These are phyloP conservation scores for Sicus ferrugineus DNA, from an alignment of 2,888 invertebrate genomes.

Conservation along the genomic window DNA sequence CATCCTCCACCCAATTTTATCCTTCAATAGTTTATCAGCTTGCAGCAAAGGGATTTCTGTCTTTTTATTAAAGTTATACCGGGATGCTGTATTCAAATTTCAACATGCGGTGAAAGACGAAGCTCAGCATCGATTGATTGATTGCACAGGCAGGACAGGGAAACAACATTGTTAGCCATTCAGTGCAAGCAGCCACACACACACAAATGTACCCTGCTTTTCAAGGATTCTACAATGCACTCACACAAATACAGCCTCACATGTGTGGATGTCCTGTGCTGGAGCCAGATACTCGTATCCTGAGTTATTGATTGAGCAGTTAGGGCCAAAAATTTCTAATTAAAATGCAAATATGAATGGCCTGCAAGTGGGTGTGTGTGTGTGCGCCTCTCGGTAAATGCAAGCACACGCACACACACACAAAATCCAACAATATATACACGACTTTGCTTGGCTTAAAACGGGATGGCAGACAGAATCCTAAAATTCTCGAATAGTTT, in stretches of 20 bases:
- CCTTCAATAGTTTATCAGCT: too few relatives aligned
- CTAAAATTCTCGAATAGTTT: too few relatives aligned
- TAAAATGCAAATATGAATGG: constrained; percentile 44
- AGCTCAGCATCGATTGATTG: neutral
- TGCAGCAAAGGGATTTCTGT: too few relatives aligned
- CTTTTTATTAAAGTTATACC: too few relatives aligned
- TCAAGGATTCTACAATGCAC: neutral
- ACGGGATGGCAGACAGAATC: too few relatives aligned
- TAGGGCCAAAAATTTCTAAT: constrained; percentile 47
- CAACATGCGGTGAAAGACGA: neutral
- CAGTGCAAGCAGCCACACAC: neutral
- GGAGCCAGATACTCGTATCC: neutral
- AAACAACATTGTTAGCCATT: neutral
- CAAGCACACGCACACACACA: too few relatives aligned
- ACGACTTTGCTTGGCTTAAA: neutral
- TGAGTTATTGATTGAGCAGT: constrained; percentile 54
- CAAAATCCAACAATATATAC: neutral
- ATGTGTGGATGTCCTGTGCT: neutral
- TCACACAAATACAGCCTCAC: neutral
- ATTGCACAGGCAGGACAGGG: neutral
- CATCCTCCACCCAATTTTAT: too few relatives aligned
- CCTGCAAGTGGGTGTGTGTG: neutral
- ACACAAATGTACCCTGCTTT: neutral
- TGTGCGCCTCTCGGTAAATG: neutral
- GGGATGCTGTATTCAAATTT: too few relatives aligned